These are phyloP conservation scores for Labeo calbasu DNA, from an alignment of 2,797 vertebrate genomes.

Conservation along the genomic window DNA sequence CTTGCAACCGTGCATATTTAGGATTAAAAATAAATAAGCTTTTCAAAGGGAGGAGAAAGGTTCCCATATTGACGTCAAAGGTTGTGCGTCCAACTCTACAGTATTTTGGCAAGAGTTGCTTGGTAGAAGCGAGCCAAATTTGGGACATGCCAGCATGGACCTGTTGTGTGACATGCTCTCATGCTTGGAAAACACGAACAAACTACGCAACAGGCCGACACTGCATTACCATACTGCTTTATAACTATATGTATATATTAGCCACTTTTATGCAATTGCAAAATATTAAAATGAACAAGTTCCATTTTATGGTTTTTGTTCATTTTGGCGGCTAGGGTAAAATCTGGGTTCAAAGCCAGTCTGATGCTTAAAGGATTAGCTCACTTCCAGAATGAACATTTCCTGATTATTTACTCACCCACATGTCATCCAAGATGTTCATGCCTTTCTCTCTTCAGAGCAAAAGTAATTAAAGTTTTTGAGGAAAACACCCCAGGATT, in stretches of 20 bases:
- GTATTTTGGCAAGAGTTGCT: slow-evolving; percentile 15
- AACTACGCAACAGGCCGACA: background rate
- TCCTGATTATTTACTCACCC: no score
- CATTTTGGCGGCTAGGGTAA: background rate
- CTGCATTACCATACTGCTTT: background rate
- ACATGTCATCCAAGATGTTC: no score
- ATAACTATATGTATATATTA: background rate
- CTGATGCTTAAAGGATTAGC: background rate
- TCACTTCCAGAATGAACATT: no score
- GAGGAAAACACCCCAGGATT: no score
- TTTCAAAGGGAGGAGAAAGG: background rate
- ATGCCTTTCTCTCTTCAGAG: no score
- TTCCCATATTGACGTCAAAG: slow-evolving; percentile 21
- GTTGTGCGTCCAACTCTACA: background rate
- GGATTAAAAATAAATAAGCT: background rate
- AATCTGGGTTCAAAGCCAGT: background rate
- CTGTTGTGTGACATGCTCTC: slow-evolving; percentile 21
- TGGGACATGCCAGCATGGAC: slow-evolving; percentile 14
- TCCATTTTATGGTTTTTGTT: no score
- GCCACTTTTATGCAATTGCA: background rate
- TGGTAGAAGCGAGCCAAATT: slow-evolving; percentile 2
- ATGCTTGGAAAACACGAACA: background rate
- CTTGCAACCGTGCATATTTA: background rate
- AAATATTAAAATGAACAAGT: no score
- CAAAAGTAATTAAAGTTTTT: no score